These are phyloP conservation scores for Phyto melanocephala DNA, from an alignment of 2,888 invertebrate genomes.

Conservation along the genomic window DNA sequence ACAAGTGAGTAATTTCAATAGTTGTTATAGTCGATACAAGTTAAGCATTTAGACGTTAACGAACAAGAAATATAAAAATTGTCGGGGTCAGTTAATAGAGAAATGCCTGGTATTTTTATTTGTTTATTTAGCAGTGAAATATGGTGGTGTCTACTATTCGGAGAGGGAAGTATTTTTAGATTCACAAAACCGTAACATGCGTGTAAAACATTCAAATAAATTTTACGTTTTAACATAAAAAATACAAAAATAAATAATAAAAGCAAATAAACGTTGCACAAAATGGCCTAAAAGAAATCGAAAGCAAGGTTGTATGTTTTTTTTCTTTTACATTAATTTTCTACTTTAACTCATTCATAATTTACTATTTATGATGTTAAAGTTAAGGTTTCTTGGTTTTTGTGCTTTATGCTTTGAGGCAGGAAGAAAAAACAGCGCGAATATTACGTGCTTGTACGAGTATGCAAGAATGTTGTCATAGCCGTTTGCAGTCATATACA, in stretches of 20 bases:
- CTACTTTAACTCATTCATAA: conserved; percentile 2
- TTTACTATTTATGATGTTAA: not conserved
- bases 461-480: not conserved
- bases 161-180: conserved; percentile 24
- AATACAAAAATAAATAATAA: not conserved
- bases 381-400: not conserved
- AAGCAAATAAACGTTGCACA: not conserved
- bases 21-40: not conserved
- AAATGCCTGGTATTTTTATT: not conserved
- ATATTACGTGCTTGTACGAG: not conserved
- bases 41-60: not conserved
- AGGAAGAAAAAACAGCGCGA: not conserved
- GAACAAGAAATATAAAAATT: conserved; percentile 1
- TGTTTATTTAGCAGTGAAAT: not conserved
- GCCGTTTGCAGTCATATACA: not conserved
- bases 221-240: conserved; percentile 24
- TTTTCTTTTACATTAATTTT: too few species aligned
- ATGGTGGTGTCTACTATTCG: not conserved
- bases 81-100: conserved; percentile 44
- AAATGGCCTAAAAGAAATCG: not conserved
- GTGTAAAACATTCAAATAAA: conserved; percentile 32
- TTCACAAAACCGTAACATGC: conserved; percentile 52
- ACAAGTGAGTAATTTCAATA: not conserved
- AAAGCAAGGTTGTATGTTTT: not conserved
- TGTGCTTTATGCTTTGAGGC: not conserved